Evolutionary conservation across 1,140 invertebrate species (phyloP).

Genomic region (Macrotrachela quadricornifera): DNA sequence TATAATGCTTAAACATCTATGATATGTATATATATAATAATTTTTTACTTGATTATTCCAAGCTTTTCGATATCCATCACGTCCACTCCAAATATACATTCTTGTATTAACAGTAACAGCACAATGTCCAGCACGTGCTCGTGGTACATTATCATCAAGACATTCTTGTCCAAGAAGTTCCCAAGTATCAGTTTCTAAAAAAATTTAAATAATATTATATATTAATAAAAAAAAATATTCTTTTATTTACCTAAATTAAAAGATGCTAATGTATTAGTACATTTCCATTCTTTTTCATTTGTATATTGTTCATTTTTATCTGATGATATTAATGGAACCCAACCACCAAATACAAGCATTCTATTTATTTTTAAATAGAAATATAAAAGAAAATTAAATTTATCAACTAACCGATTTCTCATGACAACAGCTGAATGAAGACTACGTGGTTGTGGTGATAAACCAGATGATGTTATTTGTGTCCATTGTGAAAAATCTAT

Average conservation of each 20-base stretch:
- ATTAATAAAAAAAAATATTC: too few relatives aligned
- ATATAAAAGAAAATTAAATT: too few relatives aligned
- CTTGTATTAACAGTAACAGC: constrained; percentile 78
- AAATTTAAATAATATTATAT: too few relatives aligned
- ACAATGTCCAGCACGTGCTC: constrained; percentile 86
- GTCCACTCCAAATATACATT: constrained; percentile 89
- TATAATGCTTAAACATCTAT: too few relatives aligned
- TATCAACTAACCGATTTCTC: constrained; percentile 39
- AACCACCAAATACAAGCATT: constrained; percentile 98
- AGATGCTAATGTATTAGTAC: constrained; percentile 80
- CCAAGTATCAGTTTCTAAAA: constrained; percentile 65
- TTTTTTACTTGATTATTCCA: constrained; percentile 94
- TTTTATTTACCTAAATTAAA: constrained; percentile 45
- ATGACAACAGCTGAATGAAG: constrained; percentile 87
- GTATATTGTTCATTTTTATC: constrained; percentile 11
- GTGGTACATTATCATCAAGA: constrained; percentile 65
- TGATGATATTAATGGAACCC: constrained; percentile 52
- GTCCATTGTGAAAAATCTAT: too few relatives aligned
- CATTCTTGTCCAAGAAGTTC: constrained; percentile 65
- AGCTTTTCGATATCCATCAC: constrained; percentile 94
- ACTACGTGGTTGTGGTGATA: constrained; percentile 73
- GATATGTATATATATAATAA: too few relatives aligned
- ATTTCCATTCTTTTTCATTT: constrained; percentile 95
- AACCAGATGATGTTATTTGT: constrained; percentile 36
- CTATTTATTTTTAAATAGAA: too few relatives aligned